Conservation (phyloP, 2,797 vertebrate species). For the Galago senegalensis region DNA sequence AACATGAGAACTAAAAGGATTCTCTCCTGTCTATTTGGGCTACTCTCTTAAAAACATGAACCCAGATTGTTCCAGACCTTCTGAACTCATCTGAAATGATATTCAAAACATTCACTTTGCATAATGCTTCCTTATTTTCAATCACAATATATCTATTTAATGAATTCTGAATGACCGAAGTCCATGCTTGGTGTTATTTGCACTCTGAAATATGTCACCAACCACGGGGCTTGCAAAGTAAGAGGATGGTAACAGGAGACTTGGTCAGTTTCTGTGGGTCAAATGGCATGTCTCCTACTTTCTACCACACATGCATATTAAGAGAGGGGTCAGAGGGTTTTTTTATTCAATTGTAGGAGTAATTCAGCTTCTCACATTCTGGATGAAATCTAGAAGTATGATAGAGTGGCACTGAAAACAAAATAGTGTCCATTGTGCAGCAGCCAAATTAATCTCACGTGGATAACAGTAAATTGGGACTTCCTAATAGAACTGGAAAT, state of each 20-base stretch:
- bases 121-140: slow-evolving; percentile 65
- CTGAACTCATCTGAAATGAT: slow-evolving; percentile 69
- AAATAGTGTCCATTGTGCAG: neutral
- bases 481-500: slow-evolving; percentile 59
- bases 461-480: slow-evolving; percentile 42
- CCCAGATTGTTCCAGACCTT: slow-evolving; percentile 52
- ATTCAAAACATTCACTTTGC: neutral
- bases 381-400: slow-evolving; percentile 31
- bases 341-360: neutral
- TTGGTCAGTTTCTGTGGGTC: slow-evolving; percentile 21
- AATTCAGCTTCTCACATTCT: slow-evolving; percentile 45
- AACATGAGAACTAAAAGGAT: slow-evolving; percentile 26
- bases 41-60: slow-evolving; percentile 33
- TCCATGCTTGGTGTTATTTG: neutral
- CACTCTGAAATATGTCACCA: slow-evolving; percentile 35
- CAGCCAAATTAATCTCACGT: slow-evolving; percentile 66
- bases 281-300: neutral
- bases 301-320: neutral
- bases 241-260: neutral
- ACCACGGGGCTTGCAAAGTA: neutral
- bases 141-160: slow-evolving; percentile 41
- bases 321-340: slow-evolving; percentile 38
- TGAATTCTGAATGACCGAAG: slow-evolving; percentile 57
- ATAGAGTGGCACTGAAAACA: slow-evolving; percentile 60
- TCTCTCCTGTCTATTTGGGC: slow-evolving; percentile 1